phyloP scores from a whole-genome alignment of 1,140 invertebrate species.

The Musca domestica region DNA sequence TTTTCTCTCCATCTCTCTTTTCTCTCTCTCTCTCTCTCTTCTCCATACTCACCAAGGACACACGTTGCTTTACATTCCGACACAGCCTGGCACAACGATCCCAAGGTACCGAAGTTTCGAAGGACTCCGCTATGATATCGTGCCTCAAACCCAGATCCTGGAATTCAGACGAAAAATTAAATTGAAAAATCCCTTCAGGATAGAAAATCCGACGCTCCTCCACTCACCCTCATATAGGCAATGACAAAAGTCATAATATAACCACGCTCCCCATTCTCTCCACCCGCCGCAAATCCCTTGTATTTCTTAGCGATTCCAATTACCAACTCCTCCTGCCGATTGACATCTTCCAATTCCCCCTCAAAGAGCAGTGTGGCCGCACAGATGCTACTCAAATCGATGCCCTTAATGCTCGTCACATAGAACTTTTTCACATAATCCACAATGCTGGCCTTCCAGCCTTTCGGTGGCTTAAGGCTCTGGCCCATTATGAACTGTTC shows the following conservation, averaged over 20 bases:
- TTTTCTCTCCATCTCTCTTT: too few species aligned
- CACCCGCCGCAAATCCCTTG: slow-evolving; percentile 83
- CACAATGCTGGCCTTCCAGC: slow-evolving; percentile 69
- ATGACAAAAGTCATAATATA: slow-evolving; percentile 98
- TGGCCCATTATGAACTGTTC: slow-evolving; percentile 95
- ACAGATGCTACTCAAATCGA: slow-evolving; percentile 77
- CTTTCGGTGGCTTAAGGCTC: slow-evolving; percentile 74
- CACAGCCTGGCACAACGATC: slow-evolving; percentile 82
- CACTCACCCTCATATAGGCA: slow-evolving; percentile 86
- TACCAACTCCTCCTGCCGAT: slow-evolving; percentile 75
- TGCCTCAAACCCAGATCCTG: slow-evolving; percentile 91
- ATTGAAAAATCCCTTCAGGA: neutral
- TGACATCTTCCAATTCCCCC: slow-evolving; percentile 72
- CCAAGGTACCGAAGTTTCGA: slow-evolving; percentile 98
- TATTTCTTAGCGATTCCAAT: slow-evolving; percentile 75
- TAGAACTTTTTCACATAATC: slow-evolving; percentile 87
- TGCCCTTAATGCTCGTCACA: slow-evolving; percentile 87
- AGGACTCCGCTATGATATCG: slow-evolving; percentile 89
- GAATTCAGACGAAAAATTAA: slow-evolving; percentile 28
- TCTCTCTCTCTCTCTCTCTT: too few species aligned
- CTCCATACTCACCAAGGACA: slow-evolving; percentile 55
- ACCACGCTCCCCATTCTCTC: slow-evolving; percentile 89
- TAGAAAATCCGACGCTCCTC: neutral
- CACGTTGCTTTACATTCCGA: slow-evolving; percentile 82
- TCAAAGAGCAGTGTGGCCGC: slow-evolving; percentile 94